Evolutionary conservation across 1,140 invertebrate species (phyloP).

Genomic region (Halesus radiatus): DNA sequence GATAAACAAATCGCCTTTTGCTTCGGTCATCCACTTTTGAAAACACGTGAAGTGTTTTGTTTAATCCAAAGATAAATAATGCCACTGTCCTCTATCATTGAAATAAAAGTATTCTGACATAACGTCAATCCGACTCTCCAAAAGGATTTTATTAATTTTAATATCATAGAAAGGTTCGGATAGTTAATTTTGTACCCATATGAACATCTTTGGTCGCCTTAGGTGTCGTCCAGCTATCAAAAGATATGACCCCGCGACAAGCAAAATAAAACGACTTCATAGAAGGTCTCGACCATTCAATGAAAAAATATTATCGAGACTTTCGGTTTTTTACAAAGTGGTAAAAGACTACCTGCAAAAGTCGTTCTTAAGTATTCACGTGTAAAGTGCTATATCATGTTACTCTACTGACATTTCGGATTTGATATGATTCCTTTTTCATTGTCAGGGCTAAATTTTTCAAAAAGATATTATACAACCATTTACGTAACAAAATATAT

Average conservation of each 20-base stretch:
- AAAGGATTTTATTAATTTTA: slow-evolving; percentile 15
- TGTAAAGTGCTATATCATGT: slow-evolving; percentile 51
- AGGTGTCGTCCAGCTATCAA: slow-evolving; percentile 1
- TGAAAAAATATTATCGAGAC: background rate
- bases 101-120: slow-evolving; percentile 22
- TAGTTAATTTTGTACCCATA: slow-evolving; percentile 29
- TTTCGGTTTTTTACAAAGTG: background rate
- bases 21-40: background rate
- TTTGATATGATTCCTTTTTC: slow-evolving; percentile 28
- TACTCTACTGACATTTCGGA: slow-evolving; percentile 47
- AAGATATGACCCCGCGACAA: background rate
- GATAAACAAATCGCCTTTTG: no score
- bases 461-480: background rate
- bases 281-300: background rate
- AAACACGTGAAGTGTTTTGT: no score
- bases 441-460: slow-evolving; percentile 12
- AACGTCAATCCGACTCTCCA: background rate
- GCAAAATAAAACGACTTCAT: background rate
- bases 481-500: slow-evolving; percentile 27
- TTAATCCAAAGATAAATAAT: no score
- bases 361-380: no score
- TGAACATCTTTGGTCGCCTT: slow-evolving; percentile 7
- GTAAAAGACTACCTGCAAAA: background rate
- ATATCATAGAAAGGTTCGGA: slow-evolving; percentile 16
- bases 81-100: slow-evolving; percentile 1